Conservation (phyloP, 2,797 vertebrate genomes). For the Peromyscus nudipes region DNA sequence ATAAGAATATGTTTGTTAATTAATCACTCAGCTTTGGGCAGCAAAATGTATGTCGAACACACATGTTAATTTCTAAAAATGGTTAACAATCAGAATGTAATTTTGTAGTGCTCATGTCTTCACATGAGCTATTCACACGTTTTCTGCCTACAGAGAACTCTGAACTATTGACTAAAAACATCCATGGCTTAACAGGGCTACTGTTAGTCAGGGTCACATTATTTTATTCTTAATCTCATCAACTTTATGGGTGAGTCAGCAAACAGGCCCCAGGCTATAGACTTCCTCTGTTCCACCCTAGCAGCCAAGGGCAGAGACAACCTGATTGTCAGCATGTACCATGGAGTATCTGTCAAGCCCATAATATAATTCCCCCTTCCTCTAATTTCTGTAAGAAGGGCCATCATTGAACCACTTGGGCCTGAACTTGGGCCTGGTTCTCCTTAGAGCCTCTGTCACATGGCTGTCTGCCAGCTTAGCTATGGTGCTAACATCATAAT, state of each 20-base stretch:
- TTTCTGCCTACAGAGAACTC: slow-evolving; percentile 5
- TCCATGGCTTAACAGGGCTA: background rate
- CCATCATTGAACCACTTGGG: background rate
- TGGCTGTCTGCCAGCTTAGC: background rate
- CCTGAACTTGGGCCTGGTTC: background rate
- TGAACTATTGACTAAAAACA: slow-evolving; percentile 36
- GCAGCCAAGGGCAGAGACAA: background rate
- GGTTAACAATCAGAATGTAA: slow-evolving; percentile 23
- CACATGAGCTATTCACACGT: background rate
- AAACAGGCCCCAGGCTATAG: background rate
- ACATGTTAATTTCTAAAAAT: slow-evolving; percentile 22
- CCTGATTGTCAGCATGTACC: background rate
- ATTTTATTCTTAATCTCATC: background rate
- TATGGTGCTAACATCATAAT: background rate
- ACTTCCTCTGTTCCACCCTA: background rate
- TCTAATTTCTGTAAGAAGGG: too few relatives aligned
- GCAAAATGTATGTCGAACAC: slow-evolving; percentile 21
- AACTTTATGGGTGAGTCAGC: background rate
- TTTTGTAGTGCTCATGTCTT: background rate
- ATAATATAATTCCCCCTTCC: background rate
- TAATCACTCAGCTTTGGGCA: background rate
- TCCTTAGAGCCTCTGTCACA: background rate
- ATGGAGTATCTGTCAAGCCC: background rate
- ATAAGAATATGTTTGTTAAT: slow-evolving; percentile 30
- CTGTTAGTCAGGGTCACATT: background rate